These are phyloP conservation scores for Drosophila cracens DNA, from an alignment of 2,888 invertebrate genomes.

Conservation along the genomic window DNA sequence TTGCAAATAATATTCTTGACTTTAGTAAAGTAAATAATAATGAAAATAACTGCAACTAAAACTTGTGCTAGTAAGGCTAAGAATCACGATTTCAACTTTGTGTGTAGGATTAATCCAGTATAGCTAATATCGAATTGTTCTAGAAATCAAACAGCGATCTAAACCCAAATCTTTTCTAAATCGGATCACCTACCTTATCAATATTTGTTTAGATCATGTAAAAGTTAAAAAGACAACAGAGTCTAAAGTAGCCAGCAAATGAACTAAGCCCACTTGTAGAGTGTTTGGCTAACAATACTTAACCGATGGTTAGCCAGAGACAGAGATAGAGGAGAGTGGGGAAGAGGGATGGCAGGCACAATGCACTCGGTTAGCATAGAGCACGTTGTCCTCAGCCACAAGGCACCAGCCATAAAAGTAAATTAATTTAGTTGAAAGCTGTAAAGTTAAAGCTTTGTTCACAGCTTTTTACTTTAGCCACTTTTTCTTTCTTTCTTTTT, in stretches of 20 bases:
- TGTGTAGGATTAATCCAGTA: neutral
- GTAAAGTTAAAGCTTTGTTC: slow-evolving; percentile 82
- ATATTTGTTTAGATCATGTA: neutral
- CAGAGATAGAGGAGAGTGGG: neutral
- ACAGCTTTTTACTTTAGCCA: slow-evolving; percentile 66
- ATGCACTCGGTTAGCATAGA: slow-evolving; percentile 14
- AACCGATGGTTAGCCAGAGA: slow-evolving; percentile 41
- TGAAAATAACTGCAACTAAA: neutral
- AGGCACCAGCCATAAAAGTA: slow-evolving; percentile 74
- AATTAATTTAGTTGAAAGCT: slow-evolving; percentile 84
- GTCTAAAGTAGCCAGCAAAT: slow-evolving; percentile 13
- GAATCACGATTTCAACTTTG: too few relatives aligned
- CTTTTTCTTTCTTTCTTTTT: slow-evolving; percentile 34
- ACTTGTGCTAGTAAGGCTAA: neutral
- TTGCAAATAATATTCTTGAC: neutral
- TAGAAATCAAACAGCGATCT: too few relatives aligned
- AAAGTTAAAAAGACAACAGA: neutral
- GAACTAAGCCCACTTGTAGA: slow-evolving; percentile 24
- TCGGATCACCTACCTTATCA: neutral
- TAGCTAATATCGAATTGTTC: too few relatives aligned
- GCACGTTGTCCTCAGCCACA: slow-evolving; percentile 42
- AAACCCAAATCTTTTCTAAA: too few relatives aligned
- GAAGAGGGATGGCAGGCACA: slow-evolving; percentile 3
- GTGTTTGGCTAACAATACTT: slow-evolving; percentile 35
- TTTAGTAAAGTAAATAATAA: neutral